Percentiles rank a stretch among this genome's conserved stretches.
Evolutionary conservation across 2,888 invertebrate species (phyloP).

Genomic region (Acleris literana): DNA sequence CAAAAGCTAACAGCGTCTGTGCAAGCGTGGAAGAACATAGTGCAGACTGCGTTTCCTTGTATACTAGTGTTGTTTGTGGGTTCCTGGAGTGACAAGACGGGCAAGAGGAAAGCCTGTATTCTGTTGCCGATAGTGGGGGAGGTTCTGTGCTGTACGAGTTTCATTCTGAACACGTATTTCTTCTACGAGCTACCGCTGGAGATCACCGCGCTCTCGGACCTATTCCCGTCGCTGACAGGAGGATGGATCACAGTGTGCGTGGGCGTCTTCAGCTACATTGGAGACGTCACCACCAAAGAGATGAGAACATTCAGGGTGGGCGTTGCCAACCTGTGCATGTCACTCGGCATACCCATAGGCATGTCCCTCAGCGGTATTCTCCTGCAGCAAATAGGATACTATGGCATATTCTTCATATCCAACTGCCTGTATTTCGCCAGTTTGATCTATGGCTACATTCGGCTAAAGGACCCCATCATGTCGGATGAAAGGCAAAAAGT

Average conservation of each 20-base stretch:
- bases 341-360: slow-evolving; percentile 84
- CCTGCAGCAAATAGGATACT: slow-evolving; percentile 76
- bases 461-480: slow-evolving; percentile 74
- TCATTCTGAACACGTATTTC: slow-evolving; percentile 82
- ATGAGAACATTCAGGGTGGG: slow-evolving; percentile 86
- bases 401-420: slow-evolving; percentile 78
- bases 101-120: slow-evolving; percentile 83
- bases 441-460: slow-evolving; percentile 77
- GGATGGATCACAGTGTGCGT: slow-evolving; percentile 85
- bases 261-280: slow-evolving; percentile 85
- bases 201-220: slow-evolving; percentile 80
- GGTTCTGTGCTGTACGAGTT: slow-evolving; percentile 77
- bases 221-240: slow-evolving; percentile 82
- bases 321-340: slow-evolving; percentile 85
- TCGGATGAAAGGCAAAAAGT: slow-evolving; percentile 70
- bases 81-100: slow-evolving; percentile 85
- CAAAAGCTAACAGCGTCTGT: slow-evolving; percentile 84
- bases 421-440: slow-evolving; percentile 79
- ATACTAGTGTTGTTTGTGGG: slow-evolving; percentile 83
- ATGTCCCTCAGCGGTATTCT: slow-evolving; percentile 83
- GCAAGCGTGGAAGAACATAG: slow-evolving; percentile 83
- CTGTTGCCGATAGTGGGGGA: slow-evolving; percentile 83
- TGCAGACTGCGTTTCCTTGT: slow-evolving; percentile 83
- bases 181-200: slow-evolving; percentile 84
- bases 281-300: slow-evolving; percentile 84